Conservation (phyloP, 2,888 invertebrate genomes). For the Azorinus chamasolen region DNA sequence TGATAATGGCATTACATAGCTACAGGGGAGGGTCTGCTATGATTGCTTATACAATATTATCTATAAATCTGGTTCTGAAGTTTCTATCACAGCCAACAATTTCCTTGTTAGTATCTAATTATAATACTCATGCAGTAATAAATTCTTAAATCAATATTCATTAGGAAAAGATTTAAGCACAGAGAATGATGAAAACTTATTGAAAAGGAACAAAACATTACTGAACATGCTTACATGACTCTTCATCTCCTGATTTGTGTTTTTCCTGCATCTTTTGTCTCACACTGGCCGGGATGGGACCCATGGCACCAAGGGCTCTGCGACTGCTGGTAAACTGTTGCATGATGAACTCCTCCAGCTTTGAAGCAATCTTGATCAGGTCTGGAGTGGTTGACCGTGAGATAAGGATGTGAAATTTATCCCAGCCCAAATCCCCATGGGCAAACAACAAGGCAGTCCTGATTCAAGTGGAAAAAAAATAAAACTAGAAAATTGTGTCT, state of each 20-base stretch:
- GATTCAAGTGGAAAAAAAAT: not conserved
- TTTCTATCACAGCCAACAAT: too few relatives aligned
- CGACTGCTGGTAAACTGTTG: slow-evolving; percentile 99
- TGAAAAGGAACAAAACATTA: too few relatives aligned
- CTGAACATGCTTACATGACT: slow-evolving; percentile 59
- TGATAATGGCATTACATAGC: too few relatives aligned
- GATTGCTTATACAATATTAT: too few relatives aligned
- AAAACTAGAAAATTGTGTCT: too few relatives aligned
- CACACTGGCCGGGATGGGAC: slow-evolving; percentile 86
- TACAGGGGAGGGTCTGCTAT: too few relatives aligned
- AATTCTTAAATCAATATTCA: too few relatives aligned
- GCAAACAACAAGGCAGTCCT: slow-evolving; percentile 96
- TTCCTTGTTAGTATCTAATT: too few relatives aligned
- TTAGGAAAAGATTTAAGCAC: too few relatives aligned
- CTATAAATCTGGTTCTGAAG: too few relatives aligned
- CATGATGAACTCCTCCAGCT: slow-evolving; percentile 98
- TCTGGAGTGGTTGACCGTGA: slow-evolving; percentile 99
- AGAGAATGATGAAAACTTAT: too few relatives aligned
- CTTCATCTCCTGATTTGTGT: slow-evolving; percentile 62
- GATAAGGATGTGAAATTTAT: slow-evolving; percentile 98
- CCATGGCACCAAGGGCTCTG: slow-evolving; percentile 92
- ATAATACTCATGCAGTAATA: too few relatives aligned
- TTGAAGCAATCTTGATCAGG: slow-evolving; percentile 97
- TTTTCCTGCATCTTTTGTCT: slow-evolving; percentile 62
- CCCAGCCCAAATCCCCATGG: slow-evolving; percentile 97